Percentiles rank a stretch among this genome's conserved stretches.
These are phyloP conservation scores for Diorhabda elongata DNA, from an alignment of 1,140 invertebrate genomes.

Conservation along the genomic window DNA sequence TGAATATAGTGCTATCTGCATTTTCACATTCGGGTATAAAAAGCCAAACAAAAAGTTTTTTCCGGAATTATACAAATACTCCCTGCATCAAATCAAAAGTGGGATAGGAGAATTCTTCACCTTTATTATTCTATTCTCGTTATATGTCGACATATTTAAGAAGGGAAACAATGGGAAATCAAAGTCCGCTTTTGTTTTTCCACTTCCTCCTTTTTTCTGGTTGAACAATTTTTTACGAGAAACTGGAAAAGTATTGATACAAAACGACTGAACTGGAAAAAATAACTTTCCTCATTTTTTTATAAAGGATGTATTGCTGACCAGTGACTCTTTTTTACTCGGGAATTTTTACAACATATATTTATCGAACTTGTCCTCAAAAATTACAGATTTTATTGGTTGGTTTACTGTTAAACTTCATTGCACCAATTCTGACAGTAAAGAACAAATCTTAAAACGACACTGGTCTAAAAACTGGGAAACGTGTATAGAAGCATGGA, in stretches of 20 bases:
- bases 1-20: no score
- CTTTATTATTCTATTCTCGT: background rate
- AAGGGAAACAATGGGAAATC: background rate
- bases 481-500: no score
- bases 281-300: conserved; percentile 1
- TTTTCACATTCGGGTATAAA: no score
- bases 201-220: background rate
- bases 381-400: background rate
- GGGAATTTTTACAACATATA: background rate
- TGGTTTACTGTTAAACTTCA: no score
- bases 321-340: background rate
- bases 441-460: no score
- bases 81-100: no score
- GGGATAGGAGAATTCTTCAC: no score
- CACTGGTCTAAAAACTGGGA: no score
- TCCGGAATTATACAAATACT: no score
- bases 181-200: background rate
- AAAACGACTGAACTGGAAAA: background rate
- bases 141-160: background rate
- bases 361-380: background rate
- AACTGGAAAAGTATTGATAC: background rate
- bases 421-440: no score
- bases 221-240: background rate
- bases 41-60: no score
- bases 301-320: background rate